Evolutionary conservation across 1,140 invertebrate genomes (phyloP).

Genomic region (Drosophila teissieri): DNA sequence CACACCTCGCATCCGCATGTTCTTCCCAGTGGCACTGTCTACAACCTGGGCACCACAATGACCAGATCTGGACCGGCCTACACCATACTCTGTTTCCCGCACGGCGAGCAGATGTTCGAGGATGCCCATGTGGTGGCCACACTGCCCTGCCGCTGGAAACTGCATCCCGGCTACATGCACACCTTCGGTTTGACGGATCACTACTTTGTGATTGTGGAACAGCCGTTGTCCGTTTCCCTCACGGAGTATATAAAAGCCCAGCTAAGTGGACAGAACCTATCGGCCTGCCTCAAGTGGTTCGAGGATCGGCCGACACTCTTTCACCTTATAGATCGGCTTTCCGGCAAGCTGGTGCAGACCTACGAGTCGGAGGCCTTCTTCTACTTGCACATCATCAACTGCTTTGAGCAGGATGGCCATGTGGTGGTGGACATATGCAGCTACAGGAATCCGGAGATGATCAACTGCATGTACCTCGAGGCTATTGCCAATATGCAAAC

Average conservation of each 20-base stretch:
- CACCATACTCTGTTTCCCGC: slow-evolving; percentile 89
- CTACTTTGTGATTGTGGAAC: slow-evolving; percentile 93
- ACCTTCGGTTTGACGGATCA: slow-evolving; percentile 94
- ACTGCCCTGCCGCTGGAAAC: slow-evolving; percentile 89
- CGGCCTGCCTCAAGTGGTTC: slow-evolving; percentile 89
- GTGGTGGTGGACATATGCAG: slow-evolving; percentile 93
- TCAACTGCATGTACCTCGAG: slow-evolving; percentile 94
- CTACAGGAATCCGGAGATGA: slow-evolving; percentile 92
- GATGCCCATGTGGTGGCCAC: slow-evolving; percentile 89
- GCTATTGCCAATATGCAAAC: slow-evolving; percentile 91
- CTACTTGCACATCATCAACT: slow-evolving; percentile 95
- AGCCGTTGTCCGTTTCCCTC: slow-evolving; percentile 91
- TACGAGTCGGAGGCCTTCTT: slow-evolving; percentile 91
- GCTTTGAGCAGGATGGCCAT: slow-evolving; percentile 90
- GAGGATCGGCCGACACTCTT: slow-evolving; percentile 91
- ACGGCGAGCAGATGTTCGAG: slow-evolving; percentile 88
- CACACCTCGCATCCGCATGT: slow-evolving; percentile 95
- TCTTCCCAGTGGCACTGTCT: slow-evolving; percentile 88
- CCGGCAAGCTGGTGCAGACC: slow-evolving; percentile 86
- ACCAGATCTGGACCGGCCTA: slow-evolving; percentile 88
- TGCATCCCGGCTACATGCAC: slow-evolving; percentile 94
- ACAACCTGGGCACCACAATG: slow-evolving; percentile 91
- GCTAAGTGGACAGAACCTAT: slow-evolving; percentile 87
- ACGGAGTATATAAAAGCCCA: slow-evolving; percentile 86
- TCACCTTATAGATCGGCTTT: slow-evolving; percentile 88